These are phyloP conservation scores for Ridgeia piscesae DNA, from an alignment of 1,140 invertebrate genomes.

Conservation along the genomic window DNA sequence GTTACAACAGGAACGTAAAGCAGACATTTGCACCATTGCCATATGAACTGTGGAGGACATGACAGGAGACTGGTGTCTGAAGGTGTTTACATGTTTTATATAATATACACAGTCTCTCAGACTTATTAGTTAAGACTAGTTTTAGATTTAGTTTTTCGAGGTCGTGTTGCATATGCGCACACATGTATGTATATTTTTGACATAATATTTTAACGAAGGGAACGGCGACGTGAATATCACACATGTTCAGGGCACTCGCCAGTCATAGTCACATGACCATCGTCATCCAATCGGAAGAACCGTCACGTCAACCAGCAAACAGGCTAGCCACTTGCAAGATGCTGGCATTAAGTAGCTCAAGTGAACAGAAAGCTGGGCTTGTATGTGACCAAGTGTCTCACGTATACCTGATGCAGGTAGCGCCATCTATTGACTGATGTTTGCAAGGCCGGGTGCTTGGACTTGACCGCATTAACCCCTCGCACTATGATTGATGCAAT, in stretches of 20 bases:
- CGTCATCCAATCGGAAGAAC: not conserved
- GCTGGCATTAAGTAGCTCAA: not conserved
- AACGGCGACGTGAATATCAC: not conserved
- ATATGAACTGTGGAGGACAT: not conserved
- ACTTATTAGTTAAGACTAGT: not conserved
- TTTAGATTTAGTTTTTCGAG: not conserved
- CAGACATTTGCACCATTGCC: not conserved
- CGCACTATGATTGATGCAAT: not conserved
- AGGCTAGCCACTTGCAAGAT: not conserved
- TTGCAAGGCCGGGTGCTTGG: not conserved
- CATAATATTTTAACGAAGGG: not conserved
- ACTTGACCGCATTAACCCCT: not conserved
- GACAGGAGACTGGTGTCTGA: not conserved
- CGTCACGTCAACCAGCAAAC: not conserved
- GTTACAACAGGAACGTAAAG: not conserved
- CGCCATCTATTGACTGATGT: not conserved
- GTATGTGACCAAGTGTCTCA: not conserved
- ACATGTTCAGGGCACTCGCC: not conserved
- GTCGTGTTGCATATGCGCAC: not conserved
- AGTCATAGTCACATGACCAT: not conserved
- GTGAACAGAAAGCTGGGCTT: not conserved
- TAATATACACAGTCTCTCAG: not conserved
- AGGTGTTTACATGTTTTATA: constrained; percentile 10
- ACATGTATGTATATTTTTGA: constrained; percentile 6
- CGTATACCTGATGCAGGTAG: not conserved